A percentile compares a stretch with the other conserved stretches of the same genome.
Conservation (phyloP, 2,113 vertebrate genomes). For the Grammomys surdaster region DNA sequence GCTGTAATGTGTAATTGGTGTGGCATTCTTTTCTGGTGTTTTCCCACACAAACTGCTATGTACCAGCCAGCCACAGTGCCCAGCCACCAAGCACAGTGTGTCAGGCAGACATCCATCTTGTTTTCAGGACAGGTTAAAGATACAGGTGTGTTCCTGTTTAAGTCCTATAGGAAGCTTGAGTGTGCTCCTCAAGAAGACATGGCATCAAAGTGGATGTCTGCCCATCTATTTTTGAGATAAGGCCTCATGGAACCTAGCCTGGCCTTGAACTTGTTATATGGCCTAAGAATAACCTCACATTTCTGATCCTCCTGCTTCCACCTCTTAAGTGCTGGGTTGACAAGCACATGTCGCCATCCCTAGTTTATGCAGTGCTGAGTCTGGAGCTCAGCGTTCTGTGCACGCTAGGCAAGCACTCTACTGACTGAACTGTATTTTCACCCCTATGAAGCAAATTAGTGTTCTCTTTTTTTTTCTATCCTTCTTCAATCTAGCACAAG, state of each 20-base stretch:
- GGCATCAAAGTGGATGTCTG: background rate
- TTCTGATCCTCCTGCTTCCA: background rate
- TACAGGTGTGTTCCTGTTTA: background rate
- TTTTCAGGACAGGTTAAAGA: background rate
- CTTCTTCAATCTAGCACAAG: background rate
- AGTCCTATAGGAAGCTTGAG: background rate
- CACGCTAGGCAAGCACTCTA: background rate
- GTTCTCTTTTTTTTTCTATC: constrained; percentile 14
- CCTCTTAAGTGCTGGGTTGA: background rate
- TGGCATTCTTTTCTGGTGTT: background rate
- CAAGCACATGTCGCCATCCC: too few relatives aligned
- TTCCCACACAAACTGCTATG: background rate
- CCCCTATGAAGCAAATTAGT: background rate
- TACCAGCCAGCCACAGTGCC: background rate
- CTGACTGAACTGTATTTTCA: background rate
- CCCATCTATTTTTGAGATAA: background rate
- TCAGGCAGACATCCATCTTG: background rate
- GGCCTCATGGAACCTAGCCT: background rate
- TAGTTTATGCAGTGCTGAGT: background rate
- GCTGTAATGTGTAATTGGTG: too few relatives aligned
- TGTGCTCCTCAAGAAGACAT: background rate
- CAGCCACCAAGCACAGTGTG: background rate
- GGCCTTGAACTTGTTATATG: background rate
- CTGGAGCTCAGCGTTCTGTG: background rate
- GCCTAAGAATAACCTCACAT: background rate